Evolutionary conservation across 2,888 invertebrate species (phyloP).

Genomic region (Megastigmus dorsalis): DNA sequence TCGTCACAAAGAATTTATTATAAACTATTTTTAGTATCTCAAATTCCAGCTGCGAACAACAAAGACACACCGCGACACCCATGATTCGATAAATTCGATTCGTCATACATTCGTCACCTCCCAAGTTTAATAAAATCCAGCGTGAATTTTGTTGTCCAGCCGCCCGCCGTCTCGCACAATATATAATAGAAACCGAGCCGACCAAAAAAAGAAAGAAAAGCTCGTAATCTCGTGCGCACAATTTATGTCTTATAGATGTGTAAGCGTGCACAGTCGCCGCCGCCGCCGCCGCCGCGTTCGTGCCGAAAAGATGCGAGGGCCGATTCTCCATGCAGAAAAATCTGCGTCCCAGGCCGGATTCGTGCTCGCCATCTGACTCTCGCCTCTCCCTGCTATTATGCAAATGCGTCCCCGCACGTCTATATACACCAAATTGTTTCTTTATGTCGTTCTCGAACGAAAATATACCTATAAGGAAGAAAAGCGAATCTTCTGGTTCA

Average conservation of each 20-base stretch:
- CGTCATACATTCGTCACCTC: too few species aligned
- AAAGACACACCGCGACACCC: too few species aligned
- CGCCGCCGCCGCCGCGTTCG: background rate
- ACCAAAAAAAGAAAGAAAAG: background rate
- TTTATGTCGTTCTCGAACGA: background rate
- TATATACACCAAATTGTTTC: slow-evolving; percentile 40
- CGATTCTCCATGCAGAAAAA: slow-evolving; percentile 42
- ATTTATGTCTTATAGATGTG: background rate
- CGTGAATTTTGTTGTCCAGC: background rate
- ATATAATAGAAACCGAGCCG: too few species aligned
- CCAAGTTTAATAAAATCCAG: too few species aligned
- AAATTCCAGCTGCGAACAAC: too few species aligned
- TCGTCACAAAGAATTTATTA: too few species aligned
- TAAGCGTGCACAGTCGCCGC: background rate
- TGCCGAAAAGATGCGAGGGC: slow-evolving; percentile 2
- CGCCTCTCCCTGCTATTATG: slow-evolving; percentile 46
- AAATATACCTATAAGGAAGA: too few species aligned
- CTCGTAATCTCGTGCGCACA: background rate
- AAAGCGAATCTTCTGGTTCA: too few species aligned
- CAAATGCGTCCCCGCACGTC: slow-evolving; percentile 46
- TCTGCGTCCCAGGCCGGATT: slow-evolving; percentile 19
- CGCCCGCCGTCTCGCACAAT: too few species aligned
- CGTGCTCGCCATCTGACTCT: slow-evolving; percentile 47
- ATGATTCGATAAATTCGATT: too few species aligned
- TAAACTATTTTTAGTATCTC: too few species aligned